Conservation (phyloP, 2,113 vertebrate species). For the Pionites leucogaster region DNA sequence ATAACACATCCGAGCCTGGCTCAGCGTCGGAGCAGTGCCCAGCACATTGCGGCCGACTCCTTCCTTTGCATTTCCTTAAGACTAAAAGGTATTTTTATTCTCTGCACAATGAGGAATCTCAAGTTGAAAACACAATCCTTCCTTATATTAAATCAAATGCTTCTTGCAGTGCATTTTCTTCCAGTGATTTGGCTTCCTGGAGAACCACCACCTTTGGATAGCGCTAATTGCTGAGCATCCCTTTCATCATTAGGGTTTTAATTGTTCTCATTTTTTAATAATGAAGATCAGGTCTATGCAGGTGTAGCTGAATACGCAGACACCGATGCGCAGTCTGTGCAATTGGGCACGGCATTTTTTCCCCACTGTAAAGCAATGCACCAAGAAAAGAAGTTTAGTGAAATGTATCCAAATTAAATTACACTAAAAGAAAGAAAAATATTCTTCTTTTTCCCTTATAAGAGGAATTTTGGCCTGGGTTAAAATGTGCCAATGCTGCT, state of each 20-base stretch:
- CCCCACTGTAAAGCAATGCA: background rate
- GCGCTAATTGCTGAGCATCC: background rate
- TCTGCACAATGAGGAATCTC: background rate
- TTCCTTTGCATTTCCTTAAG: background rate
- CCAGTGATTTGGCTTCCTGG: background rate
- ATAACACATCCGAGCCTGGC: background rate
- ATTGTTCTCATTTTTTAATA: background rate
- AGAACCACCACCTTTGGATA: background rate
- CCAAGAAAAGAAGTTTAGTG: background rate
- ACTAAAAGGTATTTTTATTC: background rate
- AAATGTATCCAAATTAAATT: background rate
- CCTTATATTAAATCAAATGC: accelerated
- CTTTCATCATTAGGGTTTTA: background rate
- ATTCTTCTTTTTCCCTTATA: background rate
- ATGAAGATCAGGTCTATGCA: background rate
- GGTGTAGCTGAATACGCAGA: background rate
- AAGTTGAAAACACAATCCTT: background rate
- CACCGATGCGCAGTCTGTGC: accelerated
- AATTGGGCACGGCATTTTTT: accelerated
- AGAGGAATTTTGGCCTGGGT: background rate
- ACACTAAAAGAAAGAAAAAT: background rate
- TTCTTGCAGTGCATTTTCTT: background rate
- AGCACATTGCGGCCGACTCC: background rate
- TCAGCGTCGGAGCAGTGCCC: background rate
- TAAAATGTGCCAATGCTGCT: background rate